phyloP scores from a whole-genome alignment of 2,888 invertebrate species.

The Leucophora obtusa region DNA sequence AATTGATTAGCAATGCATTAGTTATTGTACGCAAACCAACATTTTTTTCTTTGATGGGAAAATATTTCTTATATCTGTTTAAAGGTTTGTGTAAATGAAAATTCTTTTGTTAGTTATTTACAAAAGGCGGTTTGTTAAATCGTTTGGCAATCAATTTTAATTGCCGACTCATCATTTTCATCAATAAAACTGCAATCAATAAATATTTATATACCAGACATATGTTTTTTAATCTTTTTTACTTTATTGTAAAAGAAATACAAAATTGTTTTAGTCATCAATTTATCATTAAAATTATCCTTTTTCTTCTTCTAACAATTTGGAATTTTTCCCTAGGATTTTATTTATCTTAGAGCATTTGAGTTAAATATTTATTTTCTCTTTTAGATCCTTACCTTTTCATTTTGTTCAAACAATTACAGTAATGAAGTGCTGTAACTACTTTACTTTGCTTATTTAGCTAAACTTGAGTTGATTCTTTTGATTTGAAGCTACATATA shows the following conservation, averaged over 20 bases:
- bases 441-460: conserved; percentile 57
- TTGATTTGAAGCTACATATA: conserved; percentile 45
- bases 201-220: conserved; percentile 52
- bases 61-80: conserved; percentile 24
- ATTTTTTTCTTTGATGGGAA: conserved; percentile 38
- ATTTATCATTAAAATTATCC: conserved; percentile 59
- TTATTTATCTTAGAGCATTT: conserved; percentile 50
- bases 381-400: conserved; percentile 16
- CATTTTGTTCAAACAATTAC: conserved; percentile 59
- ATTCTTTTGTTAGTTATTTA: conserved; percentile 30
- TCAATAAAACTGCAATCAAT: conserved; percentile 62
- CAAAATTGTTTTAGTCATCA: conserved; percentile 26
- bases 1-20: conserved; percentile 57
- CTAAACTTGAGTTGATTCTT: conserved; percentile 56
- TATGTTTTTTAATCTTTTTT: conserved; percentile 27
- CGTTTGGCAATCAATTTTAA: conserved; percentile 64
- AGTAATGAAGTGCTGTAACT: conserved; percentile 56
- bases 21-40: conserved; percentile 21
- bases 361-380: conserved; percentile 37
- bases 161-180: conserved; percentile 59
- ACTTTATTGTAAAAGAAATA: background rate
- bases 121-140: conserved; percentile 62
- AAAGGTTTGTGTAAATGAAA: conserved; percentile 30
- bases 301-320: conserved; percentile 34
- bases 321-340: conserved; percentile 25